phyloP scores from a whole-genome alignment of 2,888 invertebrate genomes.

The Molanna angustata region DNA sequence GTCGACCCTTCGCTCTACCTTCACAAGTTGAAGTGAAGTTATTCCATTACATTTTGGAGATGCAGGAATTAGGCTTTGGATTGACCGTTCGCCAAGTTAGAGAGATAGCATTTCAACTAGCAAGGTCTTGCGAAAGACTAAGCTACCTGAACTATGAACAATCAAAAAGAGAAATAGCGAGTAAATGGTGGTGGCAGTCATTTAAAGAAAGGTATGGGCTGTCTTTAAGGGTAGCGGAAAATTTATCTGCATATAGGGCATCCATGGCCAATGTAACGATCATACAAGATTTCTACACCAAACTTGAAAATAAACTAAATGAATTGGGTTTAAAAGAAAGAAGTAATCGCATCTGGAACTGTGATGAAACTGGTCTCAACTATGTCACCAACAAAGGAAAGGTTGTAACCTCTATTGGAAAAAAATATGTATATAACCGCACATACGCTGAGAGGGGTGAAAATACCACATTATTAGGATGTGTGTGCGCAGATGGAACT shows the following conservation, averaged over 20 bases:
- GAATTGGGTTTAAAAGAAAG: slow-evolving; percentile 15
- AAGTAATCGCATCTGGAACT: slow-evolving; percentile 8
- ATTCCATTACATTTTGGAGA: slow-evolving; percentile 7
- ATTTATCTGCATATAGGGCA: slow-evolving; percentile 24
- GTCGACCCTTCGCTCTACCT: slow-evolving; percentile 11
- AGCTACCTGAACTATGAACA: slow-evolving; percentile 18
- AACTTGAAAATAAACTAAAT: slow-evolving; percentile 22
- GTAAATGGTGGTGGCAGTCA: slow-evolving; percentile 22
- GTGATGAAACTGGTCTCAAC: slow-evolving; percentile 33
- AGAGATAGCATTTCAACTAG: slow-evolving; percentile 19
- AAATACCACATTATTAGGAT: slow-evolving; percentile 31
- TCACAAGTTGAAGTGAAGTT: slow-evolving; percentile 6
- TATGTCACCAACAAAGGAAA: slow-evolving; percentile 31
- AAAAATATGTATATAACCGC: slow-evolving; percentile 31
- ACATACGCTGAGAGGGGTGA: slow-evolving; percentile 33
- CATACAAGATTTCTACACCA: slow-evolving; percentile 24
- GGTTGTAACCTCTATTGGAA: slow-evolving; percentile 32
- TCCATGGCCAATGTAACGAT: slow-evolving; percentile 24
- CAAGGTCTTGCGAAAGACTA: slow-evolving; percentile 17
- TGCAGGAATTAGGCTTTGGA: slow-evolving; percentile 12
- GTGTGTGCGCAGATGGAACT: slow-evolving; percentile 19
- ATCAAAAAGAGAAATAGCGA: slow-evolving; percentile 23
- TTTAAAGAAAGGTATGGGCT: slow-evolving; percentile 20
- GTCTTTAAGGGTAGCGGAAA: slow-evolving; percentile 25
- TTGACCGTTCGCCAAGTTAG: slow-evolving; percentile 11